Conservation (phyloP, 2,797 vertebrate genomes). For the Tragelaphus oryx region DNA sequence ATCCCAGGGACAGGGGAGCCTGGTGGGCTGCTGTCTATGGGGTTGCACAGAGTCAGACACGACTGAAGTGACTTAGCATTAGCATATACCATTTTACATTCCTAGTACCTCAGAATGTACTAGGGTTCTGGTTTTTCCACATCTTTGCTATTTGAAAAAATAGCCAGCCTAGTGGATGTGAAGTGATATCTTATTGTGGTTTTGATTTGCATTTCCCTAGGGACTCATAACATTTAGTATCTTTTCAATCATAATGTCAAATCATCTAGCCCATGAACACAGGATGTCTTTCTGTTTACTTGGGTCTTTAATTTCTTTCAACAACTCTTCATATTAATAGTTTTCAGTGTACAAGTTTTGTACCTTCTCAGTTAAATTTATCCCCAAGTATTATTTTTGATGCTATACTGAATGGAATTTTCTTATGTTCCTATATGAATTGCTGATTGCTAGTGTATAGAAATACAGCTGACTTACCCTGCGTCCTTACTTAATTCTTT, state of each 20-base stretch:
- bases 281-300: neutral
- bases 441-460: neutral
- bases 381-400: neutral
- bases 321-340: neutral
- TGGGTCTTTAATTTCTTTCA: neutral
- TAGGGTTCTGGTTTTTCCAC: neutral
- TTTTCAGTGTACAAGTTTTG: neutral
- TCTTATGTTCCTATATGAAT: neutral
- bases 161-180: neutral
- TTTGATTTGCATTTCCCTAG: slow-evolving; percentile 17
- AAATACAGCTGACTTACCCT: neutral
- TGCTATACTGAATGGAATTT: neutral
- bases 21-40: too few relatives aligned
- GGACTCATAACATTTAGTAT: neutral
- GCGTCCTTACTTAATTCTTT: slow-evolving; percentile 1
- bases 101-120: neutral
- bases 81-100: neutral
- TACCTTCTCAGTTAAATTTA: neutral
- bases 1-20: too few relatives aligned
- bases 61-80: too few relatives aligned
- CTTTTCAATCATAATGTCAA: neutral
- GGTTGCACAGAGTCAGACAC: too few relatives aligned
- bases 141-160: neutral
- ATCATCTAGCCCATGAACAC: neutral
- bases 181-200: neutral